A percentile compares a stretch with the other conserved stretches of the same genome.
Conservation (phyloP, 1,140 invertebrate genomes). For the Papilio polyxenes region DNA sequence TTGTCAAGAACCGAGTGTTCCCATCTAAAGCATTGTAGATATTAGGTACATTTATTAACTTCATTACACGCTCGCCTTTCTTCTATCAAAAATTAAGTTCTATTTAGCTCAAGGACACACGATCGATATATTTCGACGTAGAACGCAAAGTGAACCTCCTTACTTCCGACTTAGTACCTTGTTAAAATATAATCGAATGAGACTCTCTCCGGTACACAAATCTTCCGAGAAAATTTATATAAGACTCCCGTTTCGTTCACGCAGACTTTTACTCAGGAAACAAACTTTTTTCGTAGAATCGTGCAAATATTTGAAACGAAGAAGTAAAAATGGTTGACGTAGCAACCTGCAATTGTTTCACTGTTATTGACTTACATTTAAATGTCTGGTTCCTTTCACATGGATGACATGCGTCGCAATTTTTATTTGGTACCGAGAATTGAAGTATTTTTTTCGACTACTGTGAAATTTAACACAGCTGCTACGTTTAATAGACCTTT, state of each 20-base stretch:
- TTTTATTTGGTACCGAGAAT: not conserved
- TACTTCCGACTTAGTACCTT: conserved; percentile 27
- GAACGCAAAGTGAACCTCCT: not conserved
- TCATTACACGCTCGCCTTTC: not conserved
- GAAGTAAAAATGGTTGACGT: not conserved
- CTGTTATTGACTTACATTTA: not conserved
- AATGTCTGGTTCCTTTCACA: not conserved
- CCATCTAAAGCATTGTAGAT: not conserved
- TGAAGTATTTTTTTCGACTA: not conserved
- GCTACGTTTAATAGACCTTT: not conserved
- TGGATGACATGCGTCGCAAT: not conserved
- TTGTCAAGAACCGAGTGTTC: no score
- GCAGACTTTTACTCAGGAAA: not conserved
- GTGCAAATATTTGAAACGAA: not conserved
- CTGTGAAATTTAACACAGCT: not conserved
- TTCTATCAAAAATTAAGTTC: not conserved
- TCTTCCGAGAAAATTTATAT: not conserved
- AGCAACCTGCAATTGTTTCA: not conserved
- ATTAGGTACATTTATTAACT: not conserved
- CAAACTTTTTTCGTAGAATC: not conserved
- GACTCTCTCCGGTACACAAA: not conserved
- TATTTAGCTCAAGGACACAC: not conserved
- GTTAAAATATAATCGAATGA: conserved; percentile 19
- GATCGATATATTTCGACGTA: not conserved
- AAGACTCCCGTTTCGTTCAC: not conserved